phyloP scores from a whole-genome alignment of 53 echinoderm and acorn worm species.

The Paelopatides confundens region DNA sequence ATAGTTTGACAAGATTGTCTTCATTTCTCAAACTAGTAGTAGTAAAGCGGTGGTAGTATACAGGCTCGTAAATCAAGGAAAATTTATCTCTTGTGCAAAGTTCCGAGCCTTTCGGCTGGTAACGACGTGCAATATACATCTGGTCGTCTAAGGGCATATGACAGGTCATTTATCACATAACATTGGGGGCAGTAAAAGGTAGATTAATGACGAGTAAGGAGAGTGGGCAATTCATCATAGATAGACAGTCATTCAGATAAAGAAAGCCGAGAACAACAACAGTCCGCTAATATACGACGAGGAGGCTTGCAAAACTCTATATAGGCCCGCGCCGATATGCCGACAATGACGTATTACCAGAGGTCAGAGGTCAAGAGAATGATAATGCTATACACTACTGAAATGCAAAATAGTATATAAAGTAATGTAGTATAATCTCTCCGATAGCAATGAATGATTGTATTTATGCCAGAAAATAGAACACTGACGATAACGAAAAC shows the following conservation, averaged over 20 bases:
- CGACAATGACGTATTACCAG: too few species aligned
- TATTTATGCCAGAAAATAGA: too few species aligned
- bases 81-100: not conserved
- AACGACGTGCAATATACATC: not conserved
- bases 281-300: too few species aligned
- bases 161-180: conserved; percentile 4
- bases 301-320: too few species aligned
- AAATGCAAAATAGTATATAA: too few species aligned
- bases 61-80: not conserved
- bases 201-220: not conserved
- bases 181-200: not conserved
- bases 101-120: conserved; percentile 3
- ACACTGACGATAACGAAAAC: too few species aligned
- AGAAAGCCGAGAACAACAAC: not conserved
- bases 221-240: not conserved
- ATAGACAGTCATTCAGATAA: not conserved
- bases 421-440: too few species aligned
- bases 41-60: not conserved
- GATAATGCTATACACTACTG: too few species aligned
- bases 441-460: too few species aligned
- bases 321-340: too few species aligned
- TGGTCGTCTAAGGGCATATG: not conserved
- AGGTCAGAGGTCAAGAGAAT: too few species aligned
- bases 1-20: not conserved
- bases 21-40: not conserved